Percentiles rank a stretch among this genome's conserved stretches.
phyloP scores from a whole-genome alignment of 2,113 vertebrate species.

The Varanus salvator region DNA sequence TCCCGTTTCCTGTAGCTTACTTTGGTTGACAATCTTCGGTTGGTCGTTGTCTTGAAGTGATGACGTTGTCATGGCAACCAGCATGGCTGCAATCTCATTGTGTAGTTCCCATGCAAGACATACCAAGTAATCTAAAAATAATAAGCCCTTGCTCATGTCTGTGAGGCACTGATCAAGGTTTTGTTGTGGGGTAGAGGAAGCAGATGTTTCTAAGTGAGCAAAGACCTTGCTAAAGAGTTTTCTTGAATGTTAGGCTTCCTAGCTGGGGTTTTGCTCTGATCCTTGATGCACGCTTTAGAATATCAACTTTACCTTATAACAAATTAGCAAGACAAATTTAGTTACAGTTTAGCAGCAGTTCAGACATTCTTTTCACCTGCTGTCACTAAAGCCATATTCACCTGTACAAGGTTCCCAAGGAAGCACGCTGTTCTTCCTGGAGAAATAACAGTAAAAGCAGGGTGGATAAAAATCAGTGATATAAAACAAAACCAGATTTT shows the following conservation, averaged over 20 bases:
- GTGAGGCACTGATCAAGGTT: not conserved
- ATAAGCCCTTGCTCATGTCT: constrained; percentile 8
- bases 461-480: too few relatives aligned
- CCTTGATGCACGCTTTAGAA: not conserved
- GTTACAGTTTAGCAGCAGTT: not conserved
- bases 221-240: not conserved
- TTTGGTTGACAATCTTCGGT: constrained; percentile 56
- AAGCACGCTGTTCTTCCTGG: not conserved
- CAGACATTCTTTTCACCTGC: not conserved
- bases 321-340: not conserved
- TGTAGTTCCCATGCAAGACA: constrained; percentile 19
- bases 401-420: not conserved
- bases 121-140: constrained; percentile 26
- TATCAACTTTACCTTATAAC: not conserved
- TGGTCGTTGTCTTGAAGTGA: constrained; percentile 56
- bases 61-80: constrained; percentile 72
- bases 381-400: not conserved
- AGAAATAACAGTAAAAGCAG: not conserved
- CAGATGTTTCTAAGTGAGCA: not conserved
- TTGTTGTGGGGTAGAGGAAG: not conserved
- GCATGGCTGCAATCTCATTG: constrained; percentile 46
- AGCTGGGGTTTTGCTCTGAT: not conserved
- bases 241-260: not conserved
- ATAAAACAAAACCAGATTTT: too few relatives aligned
- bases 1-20: constrained; percentile 56